phyloP scores from a whole-genome alignment of 2,113 vertebrate genomes.

The Kryptolebias marmoratus region DNA sequence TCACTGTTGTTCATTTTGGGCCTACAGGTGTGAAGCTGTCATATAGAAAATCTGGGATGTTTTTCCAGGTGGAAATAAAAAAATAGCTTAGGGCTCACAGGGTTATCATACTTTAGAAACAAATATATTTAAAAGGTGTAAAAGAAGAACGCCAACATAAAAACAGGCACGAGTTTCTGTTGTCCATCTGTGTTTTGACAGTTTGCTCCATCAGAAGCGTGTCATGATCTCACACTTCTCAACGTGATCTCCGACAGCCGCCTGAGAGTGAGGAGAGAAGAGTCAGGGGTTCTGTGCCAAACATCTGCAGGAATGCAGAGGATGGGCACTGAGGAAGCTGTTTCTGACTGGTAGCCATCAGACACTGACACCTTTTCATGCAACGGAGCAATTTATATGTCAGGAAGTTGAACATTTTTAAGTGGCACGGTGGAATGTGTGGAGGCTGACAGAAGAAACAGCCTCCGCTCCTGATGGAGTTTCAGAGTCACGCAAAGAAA shows the following conservation, averaged over 20 bases:
- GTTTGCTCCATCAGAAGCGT: constrained; percentile 23
- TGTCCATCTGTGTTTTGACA: constrained; percentile 41
- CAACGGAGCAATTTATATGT: constrained; percentile 50
- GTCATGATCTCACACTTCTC: constrained; percentile 37
- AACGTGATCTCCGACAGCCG: constrained; percentile 24
- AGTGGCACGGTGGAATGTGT: constrained; percentile 34
- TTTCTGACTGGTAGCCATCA: constrained; percentile 22
- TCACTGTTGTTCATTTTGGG: too few species aligned
- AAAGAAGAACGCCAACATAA: not conserved
- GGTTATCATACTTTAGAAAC: too few species aligned
- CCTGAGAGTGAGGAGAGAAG: constrained; percentile 51
- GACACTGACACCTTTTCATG: constrained; percentile 40
- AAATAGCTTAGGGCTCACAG: too few species aligned
- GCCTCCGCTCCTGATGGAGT: constrained; percentile 19
- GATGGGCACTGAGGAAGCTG: constrained; percentile 9
- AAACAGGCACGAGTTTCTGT: constrained; percentile 3
- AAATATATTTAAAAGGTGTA: not conserved
- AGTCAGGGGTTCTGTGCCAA: constrained; percentile 52
- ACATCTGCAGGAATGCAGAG: constrained; percentile 55
- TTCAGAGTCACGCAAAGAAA: constrained; percentile 35
- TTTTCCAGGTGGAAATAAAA: too few species aligned
- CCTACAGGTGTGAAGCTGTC: too few species aligned
- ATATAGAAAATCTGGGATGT: too few species aligned
- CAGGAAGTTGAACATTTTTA: constrained; percentile 45
- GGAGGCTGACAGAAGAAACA: constrained; percentile 30